These are phyloP conservation scores for Choloepus didactylus DNA, from an alignment of 2,797 vertebrate genomes.

Conservation along the genomic window DNA sequence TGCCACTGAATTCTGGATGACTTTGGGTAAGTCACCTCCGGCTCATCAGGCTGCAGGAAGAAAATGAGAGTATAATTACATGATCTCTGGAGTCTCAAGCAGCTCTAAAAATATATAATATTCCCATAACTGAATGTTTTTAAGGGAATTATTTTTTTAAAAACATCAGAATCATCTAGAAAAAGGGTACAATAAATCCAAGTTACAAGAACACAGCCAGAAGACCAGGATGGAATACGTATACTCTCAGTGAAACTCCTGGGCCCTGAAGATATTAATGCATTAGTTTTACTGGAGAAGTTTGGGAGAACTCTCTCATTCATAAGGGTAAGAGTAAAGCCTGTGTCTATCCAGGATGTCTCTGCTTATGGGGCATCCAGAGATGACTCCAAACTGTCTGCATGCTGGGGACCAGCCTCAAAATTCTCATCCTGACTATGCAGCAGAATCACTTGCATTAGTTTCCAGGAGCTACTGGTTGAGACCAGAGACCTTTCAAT, in stretches of 20 bases:
- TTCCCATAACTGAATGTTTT: background rate
- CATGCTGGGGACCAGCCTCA: background rate
- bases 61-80: background rate
- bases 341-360: background rate
- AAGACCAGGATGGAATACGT: background rate
- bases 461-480: background rate
- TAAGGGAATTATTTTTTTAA: background rate
- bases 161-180: background rate
- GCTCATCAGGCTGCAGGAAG: background rate
- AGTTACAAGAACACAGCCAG: background rate
- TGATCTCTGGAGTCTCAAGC: background rate
- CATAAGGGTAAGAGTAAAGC: background rate
- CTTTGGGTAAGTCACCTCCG: background rate
- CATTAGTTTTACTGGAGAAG: background rate
- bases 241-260: background rate
- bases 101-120: background rate
- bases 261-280: background rate
- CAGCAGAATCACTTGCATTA: background rate
- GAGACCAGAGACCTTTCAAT: background rate
- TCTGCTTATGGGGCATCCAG: background rate
- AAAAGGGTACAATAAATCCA: background rate
- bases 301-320: background rate
- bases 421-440: background rate
- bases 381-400: background rate
- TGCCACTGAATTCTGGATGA: background rate